phyloP scores from a whole-genome alignment of 2,888 invertebrate species.

The Lampropteryx suffumata region DNA sequence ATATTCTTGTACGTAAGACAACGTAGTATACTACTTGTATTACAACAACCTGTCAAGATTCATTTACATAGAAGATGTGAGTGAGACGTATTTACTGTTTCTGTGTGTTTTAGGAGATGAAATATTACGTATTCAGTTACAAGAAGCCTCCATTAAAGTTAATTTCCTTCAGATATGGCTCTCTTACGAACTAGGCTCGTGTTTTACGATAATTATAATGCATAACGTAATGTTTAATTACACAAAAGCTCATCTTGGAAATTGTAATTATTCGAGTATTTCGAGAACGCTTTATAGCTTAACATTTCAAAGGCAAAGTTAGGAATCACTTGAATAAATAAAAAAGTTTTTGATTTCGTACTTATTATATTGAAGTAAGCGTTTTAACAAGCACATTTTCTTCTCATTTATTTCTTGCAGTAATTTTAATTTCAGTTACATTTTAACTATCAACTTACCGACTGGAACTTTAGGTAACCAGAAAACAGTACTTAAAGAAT shows the following conservation, averaged over 20 bases:
- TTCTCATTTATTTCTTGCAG: too few species aligned
- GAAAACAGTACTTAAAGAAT: neutral
- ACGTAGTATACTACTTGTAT: neutral
- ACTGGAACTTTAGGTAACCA: too few species aligned
- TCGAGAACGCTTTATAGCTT: too few species aligned
- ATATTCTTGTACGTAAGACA: too few species aligned
- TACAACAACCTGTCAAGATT: slow-evolving; percentile 11
- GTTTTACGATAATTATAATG: slow-evolving; percentile 14
- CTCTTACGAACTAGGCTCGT: slow-evolving; percentile 24
- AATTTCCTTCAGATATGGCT: slow-evolving; percentile 28
- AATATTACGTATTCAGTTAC: slow-evolving; percentile 31
- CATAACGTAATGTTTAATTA: neutral
- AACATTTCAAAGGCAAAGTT: too few species aligned
- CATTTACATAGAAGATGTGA: slow-evolving; percentile 29
- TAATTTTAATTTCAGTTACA: too few species aligned
- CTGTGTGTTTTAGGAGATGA: slow-evolving; percentile 24
- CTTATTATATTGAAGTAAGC: too few species aligned
- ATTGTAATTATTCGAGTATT: too few species aligned
- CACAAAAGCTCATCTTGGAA: too few species aligned
- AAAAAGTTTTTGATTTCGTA: too few species aligned
- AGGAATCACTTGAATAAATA: too few species aligned
- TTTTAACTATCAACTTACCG: too few species aligned
- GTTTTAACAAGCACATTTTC: neutral
- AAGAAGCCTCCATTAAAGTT: slow-evolving; percentile 25
- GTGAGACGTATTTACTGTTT: slow-evolving; percentile 24